Evolutionary conservation across 2,888 invertebrate genomes (phyloP), one percentile per base, ranked within the genome.

Genomic region (Clistopyga incitator): DNA sequence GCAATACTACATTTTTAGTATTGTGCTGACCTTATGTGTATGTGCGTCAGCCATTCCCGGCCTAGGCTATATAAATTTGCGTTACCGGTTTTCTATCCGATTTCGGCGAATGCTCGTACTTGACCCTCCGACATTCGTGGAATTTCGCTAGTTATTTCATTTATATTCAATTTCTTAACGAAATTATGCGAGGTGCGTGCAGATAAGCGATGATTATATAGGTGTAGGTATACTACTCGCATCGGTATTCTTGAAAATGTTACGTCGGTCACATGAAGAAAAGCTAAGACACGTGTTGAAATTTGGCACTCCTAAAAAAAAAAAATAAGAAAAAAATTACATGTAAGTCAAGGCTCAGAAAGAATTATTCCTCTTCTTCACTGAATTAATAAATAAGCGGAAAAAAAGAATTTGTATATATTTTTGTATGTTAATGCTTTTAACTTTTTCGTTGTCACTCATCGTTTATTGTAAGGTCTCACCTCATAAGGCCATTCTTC

Each of bases 1-100:
- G 56, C 47, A 20, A 78, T 34, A 65, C 64, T 64, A 79, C 59
- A 67, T 59, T 74, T 50, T 74, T 74, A 74, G 67, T 74, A 74
- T 56, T 74, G 47, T 47, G 56, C 11, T 47, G n/a, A 64, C 38
- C 38, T 64, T 64, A 38, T 10, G 20, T 38, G 38, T 20, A 8
- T 61, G 2, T n/a, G 10, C 34, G 42, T 78, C 68, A 61, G 20
- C 45, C 23, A 34, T 78, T 59, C 34, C 77, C 68, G 77, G 59
- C 70, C 34, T 65, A 13, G 34, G 38, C 25, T 50, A 34, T 50
- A 50, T 70, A 50, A 68, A 68, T 20, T 61, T 70, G 47, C 61
- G 47, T 10, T 47, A 70, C 70, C 59, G 68, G 68, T 78, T 78
- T 20, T 78, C 47, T 18, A 20, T 13, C 61, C 25, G 50, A 70